These are phyloP conservation scores for Mesorhabditis spiculigera DNA, from an alignment of 2,888 invertebrate species.

Conservation along the genomic window DNA sequence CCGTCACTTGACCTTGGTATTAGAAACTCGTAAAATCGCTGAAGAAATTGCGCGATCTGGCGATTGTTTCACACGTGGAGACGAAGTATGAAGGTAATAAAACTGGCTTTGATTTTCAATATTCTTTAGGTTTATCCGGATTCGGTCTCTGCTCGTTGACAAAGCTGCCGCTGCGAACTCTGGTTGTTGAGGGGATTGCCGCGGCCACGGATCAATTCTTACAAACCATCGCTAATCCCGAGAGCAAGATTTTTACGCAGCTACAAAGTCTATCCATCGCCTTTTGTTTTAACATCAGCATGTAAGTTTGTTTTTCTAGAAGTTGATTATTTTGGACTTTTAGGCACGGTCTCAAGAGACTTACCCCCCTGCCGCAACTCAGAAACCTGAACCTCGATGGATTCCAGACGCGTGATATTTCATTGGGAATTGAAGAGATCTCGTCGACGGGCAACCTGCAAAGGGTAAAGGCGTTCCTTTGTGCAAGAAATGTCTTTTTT, in stretches of 20 bases:
- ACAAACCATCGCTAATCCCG: not conserved
- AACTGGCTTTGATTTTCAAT: not conserved
- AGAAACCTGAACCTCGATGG: conserved; percentile 40
- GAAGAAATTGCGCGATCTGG: conserved; percentile 17
- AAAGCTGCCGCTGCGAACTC: conserved; percentile 15
- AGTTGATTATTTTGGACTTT: conserved; percentile 1
- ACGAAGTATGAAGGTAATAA: conserved; percentile 20
- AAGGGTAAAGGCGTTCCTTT: conserved; percentile 14
- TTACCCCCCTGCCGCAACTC: conserved; percentile 17
- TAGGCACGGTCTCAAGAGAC: conserved; percentile 18
- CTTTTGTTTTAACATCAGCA: conserved; percentile 31
- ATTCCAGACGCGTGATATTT: conserved; percentile 33
- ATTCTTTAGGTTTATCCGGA: conserved; percentile 7
- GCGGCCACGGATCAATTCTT: conserved; percentile 31
- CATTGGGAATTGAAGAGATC: conserved; percentile 28
- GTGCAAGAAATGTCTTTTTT: not conserved
- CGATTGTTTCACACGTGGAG: conserved; percentile 25
- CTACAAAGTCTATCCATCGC: conserved; percentile 29
- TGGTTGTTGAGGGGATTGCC: conserved; percentile 37
- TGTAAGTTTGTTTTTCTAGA: conserved; percentile 8
- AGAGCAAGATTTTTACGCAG: not conserved
- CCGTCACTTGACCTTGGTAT: too few species aligned
- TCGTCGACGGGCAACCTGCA: conserved; percentile 19
- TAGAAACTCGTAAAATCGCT: conserved; percentile 15
- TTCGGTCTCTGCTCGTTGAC: conserved; percentile 9